These are phyloP conservation scores for Pterocles orientalis DNA, from an alignment of 2,113 vertebrate genomes.

Conservation along the genomic window DNA sequence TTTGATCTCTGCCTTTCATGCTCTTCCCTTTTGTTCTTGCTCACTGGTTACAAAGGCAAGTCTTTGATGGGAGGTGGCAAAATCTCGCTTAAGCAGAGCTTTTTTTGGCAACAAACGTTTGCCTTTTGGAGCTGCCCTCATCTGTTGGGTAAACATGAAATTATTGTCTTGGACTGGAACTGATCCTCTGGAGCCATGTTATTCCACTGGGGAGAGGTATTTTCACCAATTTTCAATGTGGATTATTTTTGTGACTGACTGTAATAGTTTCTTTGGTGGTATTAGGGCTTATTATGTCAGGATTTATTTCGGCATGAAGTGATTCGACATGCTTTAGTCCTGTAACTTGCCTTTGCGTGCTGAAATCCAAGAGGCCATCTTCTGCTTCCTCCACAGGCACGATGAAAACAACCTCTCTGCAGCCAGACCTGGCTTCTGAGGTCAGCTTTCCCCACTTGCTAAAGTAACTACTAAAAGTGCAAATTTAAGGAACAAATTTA, in stretches of 20 bases:
- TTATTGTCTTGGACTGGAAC: conserved; percentile 33
- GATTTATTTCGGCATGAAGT: conserved; percentile 47
- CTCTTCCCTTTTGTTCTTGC: not conserved
- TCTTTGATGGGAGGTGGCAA: not conserved
- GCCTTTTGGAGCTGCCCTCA: conserved; percentile 24
- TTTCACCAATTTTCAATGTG: conserved; percentile 28
- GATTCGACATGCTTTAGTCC: conserved; percentile 3
- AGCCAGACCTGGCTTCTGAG: not conserved
- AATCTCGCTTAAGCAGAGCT: not conserved
- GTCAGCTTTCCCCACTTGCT: not conserved
- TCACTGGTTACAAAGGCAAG: not conserved
- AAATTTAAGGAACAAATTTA: not conserved
- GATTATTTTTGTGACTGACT: conserved; percentile 57
- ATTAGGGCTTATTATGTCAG: conserved; percentile 67
- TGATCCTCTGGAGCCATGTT: conserved; percentile 36
- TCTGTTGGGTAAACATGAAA: conserved; percentile 24
- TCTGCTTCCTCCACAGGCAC: not conserved
- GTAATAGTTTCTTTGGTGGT: conserved; percentile 57
- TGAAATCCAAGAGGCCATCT: not conserved
- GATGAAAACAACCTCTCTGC: not conserved
- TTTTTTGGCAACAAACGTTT: not conserved
- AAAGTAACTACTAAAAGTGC: accelerated
- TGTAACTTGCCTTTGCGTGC: not conserved
- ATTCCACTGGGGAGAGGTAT: conserved; percentile 28
- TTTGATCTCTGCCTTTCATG: conserved; percentile 15